Percentiles rank a stretch among this genome's conserved stretches.
phyloP scores from a whole-genome alignment of 2,113 vertebrate species.

The Myanophis thanlyinensis region DNA sequence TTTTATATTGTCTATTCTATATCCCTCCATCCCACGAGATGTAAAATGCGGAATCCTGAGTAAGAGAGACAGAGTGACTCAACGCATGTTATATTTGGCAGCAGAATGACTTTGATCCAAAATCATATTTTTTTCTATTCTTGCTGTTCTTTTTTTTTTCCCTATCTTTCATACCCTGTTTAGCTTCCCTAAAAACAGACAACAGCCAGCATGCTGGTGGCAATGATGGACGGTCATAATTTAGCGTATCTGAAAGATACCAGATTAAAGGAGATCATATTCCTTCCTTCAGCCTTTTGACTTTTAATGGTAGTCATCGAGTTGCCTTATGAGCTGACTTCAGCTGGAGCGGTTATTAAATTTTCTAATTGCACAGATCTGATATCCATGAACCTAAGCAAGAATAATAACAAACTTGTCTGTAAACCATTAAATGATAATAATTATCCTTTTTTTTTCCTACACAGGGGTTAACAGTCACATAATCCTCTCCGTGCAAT shows the following conservation, averaged over 20 bases:
- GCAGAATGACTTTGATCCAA: neutral
- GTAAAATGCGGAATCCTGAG: neutral
- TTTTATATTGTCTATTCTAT: neutral
- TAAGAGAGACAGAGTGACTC: neutral
- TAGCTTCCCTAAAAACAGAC: neutral
- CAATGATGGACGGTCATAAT: neutral
- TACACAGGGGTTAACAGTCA: neutral
- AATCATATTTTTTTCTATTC: neutral
- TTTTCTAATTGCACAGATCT: neutral
- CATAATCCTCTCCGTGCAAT: neutral
- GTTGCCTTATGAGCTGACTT: neutral
- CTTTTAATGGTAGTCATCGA: too few species aligned
- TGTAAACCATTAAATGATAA: neutral
- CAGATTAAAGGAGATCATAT: neutral
- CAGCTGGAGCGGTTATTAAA: neutral
- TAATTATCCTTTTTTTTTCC: neutral
- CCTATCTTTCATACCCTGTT: neutral
- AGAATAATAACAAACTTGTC: neutral
- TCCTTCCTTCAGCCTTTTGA: neutral
- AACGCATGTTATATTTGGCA: neutral
- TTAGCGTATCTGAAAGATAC: neutral
- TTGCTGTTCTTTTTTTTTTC: neutral
- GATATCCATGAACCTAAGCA: neutral
- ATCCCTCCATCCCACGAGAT: neutral
- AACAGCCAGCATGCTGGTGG: neutral